Conservation (phyloP, 2,888 invertebrate species). For the Plebejus argus region DNA sequence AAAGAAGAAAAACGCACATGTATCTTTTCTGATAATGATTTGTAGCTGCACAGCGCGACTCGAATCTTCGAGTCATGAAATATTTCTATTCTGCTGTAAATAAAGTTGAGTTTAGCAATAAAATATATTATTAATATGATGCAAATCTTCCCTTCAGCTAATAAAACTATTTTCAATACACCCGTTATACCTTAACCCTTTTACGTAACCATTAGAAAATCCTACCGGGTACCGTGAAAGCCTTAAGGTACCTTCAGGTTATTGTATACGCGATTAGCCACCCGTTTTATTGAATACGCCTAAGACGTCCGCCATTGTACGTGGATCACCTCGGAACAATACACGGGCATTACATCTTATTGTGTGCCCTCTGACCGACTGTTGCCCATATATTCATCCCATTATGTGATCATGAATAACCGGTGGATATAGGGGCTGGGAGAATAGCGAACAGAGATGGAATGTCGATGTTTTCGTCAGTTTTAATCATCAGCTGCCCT, state of each 20-base stretch:
- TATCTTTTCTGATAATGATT: too few relatives aligned
- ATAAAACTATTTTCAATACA: not conserved
- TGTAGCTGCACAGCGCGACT: too few relatives aligned
- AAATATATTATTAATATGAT: too few relatives aligned
- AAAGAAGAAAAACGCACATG: too few relatives aligned
- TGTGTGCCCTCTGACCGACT: conserved; percentile 73
- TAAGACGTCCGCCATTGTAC: conserved; percentile 55
- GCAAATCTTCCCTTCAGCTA: too few relatives aligned
- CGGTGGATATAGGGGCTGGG: conserved; percentile 46
- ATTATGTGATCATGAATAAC: conserved; percentile 73
- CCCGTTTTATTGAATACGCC: conserved; percentile 47
- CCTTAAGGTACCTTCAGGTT: conserved; percentile 17
- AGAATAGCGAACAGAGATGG: not conserved
- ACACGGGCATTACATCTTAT: conserved; percentile 53
- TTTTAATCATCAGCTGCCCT: too few relatives aligned
- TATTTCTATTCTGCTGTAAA: too few relatives aligned
- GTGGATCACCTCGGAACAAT: conserved; percentile 57
- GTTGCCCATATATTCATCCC: conserved; percentile 72
- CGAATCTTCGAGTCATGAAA: too few relatives aligned
- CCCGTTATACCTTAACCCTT: not conserved
- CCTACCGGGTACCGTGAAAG: not conserved
- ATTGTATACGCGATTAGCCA: conserved; percentile 40
- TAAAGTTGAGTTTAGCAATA: too few relatives aligned
- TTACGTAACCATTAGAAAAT: not conserved
- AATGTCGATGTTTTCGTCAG: too few relatives aligned